Evolutionary conservation across 2,888 invertebrate species (phyloP), one percentile per base, ranked within the genome.

Genomic region (Ctenicera cuprea): DNA sequence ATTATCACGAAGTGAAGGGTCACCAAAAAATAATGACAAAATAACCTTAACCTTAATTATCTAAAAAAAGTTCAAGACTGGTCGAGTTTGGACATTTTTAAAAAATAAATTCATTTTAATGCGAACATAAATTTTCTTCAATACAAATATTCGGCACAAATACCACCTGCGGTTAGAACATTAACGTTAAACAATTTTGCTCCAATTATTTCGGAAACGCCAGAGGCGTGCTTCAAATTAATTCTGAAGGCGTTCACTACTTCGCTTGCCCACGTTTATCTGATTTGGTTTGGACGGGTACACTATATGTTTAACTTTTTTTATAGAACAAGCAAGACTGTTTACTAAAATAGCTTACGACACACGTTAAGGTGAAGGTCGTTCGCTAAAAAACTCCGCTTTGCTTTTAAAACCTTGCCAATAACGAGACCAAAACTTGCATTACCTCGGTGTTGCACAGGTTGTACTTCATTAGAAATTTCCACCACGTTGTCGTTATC

Each of bases 31-130:
- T 59, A 59, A 59, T 59, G n/a, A 37, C 38, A 33, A 38, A 20
- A 38, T 18, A 59, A 59, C 59, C 59, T 59, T 38, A 20, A 38
- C 59, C 59, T 59, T 59, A 59, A 59, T 59, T 59, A 59, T 59
- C 20, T 38, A 1, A 14, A 57, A 57, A 59, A 59, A 59, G 59
- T 59, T 59, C 59, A 54, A 54, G 54, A 26, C 3, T 54, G 14
- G n/a, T 14, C 41, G 48, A 3, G 48, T 48, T 18, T 20, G 18
- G 9, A 48, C 41, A 18, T 20, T 48, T 48, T 18, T 48, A 16
- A 5, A 18, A 48, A 18, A 14, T 16, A 18, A 41, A 20, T 48
- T 20, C 9, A 1, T 48, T 18, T 18, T 18, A 48, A 48, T 18
- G 48, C 16, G 16, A 48, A 48, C 14, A 48, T 48, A 5, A 41